These are phyloP conservation scores for Tyto alba DNA, from an alignment of 2,113 vertebrate species.

Conservation along the genomic window DNA sequence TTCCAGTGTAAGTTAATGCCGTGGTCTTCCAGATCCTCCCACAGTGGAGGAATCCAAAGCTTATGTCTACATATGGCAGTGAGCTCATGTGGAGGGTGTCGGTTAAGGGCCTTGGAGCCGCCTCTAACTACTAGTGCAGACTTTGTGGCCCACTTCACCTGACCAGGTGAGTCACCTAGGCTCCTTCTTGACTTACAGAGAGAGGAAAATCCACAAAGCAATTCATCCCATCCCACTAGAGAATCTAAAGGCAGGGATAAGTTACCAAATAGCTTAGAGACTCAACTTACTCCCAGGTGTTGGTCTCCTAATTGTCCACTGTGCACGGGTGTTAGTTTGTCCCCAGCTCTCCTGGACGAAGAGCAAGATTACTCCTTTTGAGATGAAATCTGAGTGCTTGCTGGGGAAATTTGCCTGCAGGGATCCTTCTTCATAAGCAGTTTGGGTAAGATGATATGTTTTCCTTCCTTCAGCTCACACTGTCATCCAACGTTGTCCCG, in stretches of 20 bases:
- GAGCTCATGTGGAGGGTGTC: not conserved
- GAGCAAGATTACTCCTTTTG: not conserved
- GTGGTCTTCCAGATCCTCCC: not conserved
- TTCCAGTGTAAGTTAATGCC: not conserved
- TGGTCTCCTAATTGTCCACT: not conserved
- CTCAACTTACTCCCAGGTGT: not conserved
- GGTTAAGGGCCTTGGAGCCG: not conserved
- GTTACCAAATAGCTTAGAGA: not conserved
- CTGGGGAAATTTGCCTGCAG: not conserved
- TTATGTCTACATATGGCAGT: not conserved
- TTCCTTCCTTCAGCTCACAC: not conserved
- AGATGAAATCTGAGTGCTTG: not conserved
- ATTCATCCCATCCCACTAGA: not conserved
- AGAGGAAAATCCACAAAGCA: not conserved
- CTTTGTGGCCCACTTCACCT: not conserved
- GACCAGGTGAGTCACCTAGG: not conserved
- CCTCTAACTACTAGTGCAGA: not conserved
- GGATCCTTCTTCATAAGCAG: not conserved
- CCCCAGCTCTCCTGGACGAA: not conserved
- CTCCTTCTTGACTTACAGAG: not conserved
- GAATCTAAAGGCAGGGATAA: not conserved
- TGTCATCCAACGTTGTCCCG: not conserved
- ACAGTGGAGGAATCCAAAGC: too few species aligned
- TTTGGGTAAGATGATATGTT: not conserved
- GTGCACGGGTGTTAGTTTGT: accelerated